phyloP scores from a whole-genome alignment of 92 coral and sea anemone species.

The Palythoa grandiflora region DNA sequence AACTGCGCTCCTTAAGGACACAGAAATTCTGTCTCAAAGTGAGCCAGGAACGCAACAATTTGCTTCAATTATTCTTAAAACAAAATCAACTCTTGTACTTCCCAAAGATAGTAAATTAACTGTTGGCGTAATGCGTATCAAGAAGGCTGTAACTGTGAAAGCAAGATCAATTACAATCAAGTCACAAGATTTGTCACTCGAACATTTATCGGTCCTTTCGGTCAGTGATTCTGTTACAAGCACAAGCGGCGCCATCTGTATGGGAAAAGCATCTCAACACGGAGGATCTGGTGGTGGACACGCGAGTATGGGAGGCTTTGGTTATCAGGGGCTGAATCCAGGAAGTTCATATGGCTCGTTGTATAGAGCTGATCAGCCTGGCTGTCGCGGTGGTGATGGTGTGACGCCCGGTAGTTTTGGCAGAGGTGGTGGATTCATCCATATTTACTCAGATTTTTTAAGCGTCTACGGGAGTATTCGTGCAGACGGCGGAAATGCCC shows the following conservation, averaged over 20 bases:
- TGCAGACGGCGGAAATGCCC: slow-evolving; percentile 67
- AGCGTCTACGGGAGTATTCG: slow-evolving; percentile 62
- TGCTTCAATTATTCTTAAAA: slow-evolving; percentile 69
- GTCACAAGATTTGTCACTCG: slow-evolving; percentile 52
- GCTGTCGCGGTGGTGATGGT: slow-evolving; percentile 73
- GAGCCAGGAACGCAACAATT: slow-evolving; percentile 71
- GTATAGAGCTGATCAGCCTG: slow-evolving; percentile 52
- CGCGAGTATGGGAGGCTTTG: slow-evolving; percentile 66
- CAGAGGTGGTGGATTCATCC: slow-evolving; percentile 70
- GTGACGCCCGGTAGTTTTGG: slow-evolving; percentile 50
- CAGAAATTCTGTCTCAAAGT: slow-evolving; percentile 41
- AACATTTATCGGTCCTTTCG: slow-evolving; percentile 54
- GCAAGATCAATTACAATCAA: slow-evolving; percentile 15
- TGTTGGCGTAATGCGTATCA: slow-evolving; percentile 30
- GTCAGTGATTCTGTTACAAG: slow-evolving; percentile 46
- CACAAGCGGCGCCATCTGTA: slow-evolving; percentile 33
- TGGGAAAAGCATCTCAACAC: slow-evolving; percentile 35
- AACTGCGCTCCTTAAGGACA: slow-evolving; percentile 51
- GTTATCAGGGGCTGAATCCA: slow-evolving; percentile 15
- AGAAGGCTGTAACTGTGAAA: too few species aligned
- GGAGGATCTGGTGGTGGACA: slow-evolving; percentile 68
- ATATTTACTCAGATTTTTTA: slow-evolving; percentile 48
- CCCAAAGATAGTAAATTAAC: slow-evolving; percentile 59
- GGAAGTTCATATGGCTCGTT: slow-evolving; percentile 60
- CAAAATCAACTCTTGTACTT: slow-evolving; percentile 60